phyloP scores from a whole-genome alignment of 92 coral and sea anemone genomes.

The Phymanthus crucifer region DNA sequence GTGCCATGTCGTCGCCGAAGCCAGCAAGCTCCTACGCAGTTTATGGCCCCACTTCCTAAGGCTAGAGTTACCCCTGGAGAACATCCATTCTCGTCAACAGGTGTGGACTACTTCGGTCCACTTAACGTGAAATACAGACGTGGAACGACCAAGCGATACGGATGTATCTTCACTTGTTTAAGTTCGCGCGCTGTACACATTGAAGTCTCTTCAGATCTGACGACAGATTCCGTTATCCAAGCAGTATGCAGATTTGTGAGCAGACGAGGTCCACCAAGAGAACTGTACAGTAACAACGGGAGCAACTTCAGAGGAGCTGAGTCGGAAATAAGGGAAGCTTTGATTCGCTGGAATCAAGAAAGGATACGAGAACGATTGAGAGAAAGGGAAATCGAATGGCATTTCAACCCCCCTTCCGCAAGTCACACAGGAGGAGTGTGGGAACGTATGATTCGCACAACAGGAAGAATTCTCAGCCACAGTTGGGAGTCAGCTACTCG shows the following conservation, averaged over 20 bases:
- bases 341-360: too few relatives aligned
- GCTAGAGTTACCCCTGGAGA: slow-evolving; percentile 36
- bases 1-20: slow-evolving; percentile 41
- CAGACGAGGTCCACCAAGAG: too few relatives aligned
- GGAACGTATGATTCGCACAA: background rate
- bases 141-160: too few relatives aligned
- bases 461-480: slow-evolving; percentile 3
- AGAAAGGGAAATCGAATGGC: too few relatives aligned
- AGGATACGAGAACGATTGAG: too few relatives aligned
- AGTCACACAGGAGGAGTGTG: too few relatives aligned
- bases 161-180: too few relatives aligned
- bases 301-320: slow-evolving; percentile 6
- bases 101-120: too few relatives aligned
- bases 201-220: slow-evolving; percentile 44
- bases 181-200: slow-evolving; percentile 66
- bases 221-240: slow-evolving; percentile 53
- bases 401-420: background rate
- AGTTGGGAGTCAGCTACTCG: background rate
- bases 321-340: background rate
- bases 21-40: slow-evolving; percentile 27
- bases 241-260: too few relatives aligned
- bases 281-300: too few relatives aligned
- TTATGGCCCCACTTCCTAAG: slow-evolving; percentile 48
- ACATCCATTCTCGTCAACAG: slow-evolving; percentile 45
- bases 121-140: slow-evolving; percentile 28